Base-by-base conservation (phyloP, 2,113 vertebrate species). In the Sinocyclocheilus rhinocerous region DNA sequence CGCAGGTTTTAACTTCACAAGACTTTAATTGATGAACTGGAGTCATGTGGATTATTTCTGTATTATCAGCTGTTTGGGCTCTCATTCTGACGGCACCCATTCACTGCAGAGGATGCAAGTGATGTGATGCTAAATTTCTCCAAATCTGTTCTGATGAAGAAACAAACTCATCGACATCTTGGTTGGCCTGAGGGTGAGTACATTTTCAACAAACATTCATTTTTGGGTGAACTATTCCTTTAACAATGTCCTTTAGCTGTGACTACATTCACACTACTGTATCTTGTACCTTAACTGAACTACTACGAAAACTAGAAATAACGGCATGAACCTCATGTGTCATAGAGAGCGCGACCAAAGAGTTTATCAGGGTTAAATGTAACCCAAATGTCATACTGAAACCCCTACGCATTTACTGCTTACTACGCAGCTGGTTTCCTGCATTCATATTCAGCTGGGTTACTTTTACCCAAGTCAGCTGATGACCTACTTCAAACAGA, bases 401-500 rank as follows among this genome's bases (percentile, higher is more conserved):
- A 70, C 69, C 82, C 24, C 33, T 18, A 61, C 2, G 42, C n/a
- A 20, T 67, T 76, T 63, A 55, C 26, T 61, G 48, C 57, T 75
- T 48, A 45, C 67, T 42, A 73, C 4, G 78, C 65, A 42, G 50
- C 76, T 57, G 52, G 63, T 72, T 86, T 50, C 73, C 84, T 77
- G 57, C 84, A 29, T 59, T 86, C 67, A 72, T 26, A 72, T 45
- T 82, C 11, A 36, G 78, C 77, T 29, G 10, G 18, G 85, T 65
- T 72, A 65, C 18, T 72, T 80, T 86, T 61, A 76, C 80, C 29
- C 0, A 83, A 33, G 45, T 83, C 85, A 83, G 85, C 70, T 39
- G 85, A 76, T 82, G 79, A 79, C 69, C 69, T 86, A 82, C 39
- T 87, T 77, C 80, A 83, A 55, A 83, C 20, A 82, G 48, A 29